A percentile compares a stretch with the other conserved stretches of the same genome.
Conservation (phyloP, 2,797 vertebrate genomes). For the Coregonus sp. region DNA sequence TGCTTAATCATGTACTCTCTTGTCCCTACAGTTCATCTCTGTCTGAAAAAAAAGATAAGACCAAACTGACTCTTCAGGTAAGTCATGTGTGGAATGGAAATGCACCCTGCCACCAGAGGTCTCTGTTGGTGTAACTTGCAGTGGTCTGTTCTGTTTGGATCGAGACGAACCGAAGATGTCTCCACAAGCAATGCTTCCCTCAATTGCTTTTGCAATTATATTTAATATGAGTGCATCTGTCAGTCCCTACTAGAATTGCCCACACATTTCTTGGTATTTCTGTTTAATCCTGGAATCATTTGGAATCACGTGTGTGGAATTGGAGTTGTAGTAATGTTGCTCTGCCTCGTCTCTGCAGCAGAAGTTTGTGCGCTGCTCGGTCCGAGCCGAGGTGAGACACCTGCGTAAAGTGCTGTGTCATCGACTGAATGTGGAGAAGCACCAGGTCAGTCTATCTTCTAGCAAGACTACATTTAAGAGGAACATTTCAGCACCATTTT, state of each 20-base stretch:
- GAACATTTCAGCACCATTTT: too few relatives aligned
- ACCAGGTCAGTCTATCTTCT: slow-evolving; percentile 70
- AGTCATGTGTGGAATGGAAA: slow-evolving; percentile 32
- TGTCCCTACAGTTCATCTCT: slow-evolving; percentile 75
- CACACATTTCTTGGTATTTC: background rate
- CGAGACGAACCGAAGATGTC: background rate
- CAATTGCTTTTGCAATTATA: background rate
- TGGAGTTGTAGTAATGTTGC: background rate
- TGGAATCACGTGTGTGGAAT: background rate
- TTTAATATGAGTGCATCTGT: background rate
- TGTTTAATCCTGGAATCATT: background rate
- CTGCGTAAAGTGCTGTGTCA: slow-evolving; percentile 91
- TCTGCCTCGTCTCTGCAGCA: slow-evolving; percentile 76
- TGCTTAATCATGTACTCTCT: slow-evolving; percentile 5
- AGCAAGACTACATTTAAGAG: background rate
- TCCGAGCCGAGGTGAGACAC: slow-evolving; percentile 90
- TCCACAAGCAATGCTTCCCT: background rate
- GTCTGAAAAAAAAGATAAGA: slow-evolving; percentile 90
- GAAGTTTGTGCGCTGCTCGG: slow-evolving; percentile 94
- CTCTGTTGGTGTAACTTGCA: background rate
- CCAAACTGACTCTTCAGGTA: slow-evolving; percentile 89
- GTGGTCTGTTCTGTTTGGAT: background rate
- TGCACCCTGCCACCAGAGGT: background rate
- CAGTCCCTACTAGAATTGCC: background rate
- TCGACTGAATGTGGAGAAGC: slow-evolving; percentile 86